Evolutionary conservation across 2,113 vertebrate species (phyloP).

Genomic region (Perccottus glenii): DNA sequence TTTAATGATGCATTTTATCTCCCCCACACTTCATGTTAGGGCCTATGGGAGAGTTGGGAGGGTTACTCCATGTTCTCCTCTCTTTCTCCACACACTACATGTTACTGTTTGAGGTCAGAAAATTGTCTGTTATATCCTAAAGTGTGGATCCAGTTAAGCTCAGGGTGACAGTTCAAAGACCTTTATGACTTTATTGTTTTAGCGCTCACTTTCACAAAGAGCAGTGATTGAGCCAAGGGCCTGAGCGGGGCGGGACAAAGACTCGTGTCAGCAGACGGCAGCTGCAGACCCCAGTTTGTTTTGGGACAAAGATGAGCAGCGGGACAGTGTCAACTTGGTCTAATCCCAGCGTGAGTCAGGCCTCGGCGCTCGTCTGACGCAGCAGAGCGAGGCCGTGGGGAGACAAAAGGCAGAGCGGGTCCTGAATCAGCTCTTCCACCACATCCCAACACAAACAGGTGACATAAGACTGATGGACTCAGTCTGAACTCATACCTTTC

Average conservation of each 20-base stretch:
- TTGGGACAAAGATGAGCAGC: slow-evolving; percentile 71
- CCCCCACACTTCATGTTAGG: too few relatives aligned
- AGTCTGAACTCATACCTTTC: not conserved
- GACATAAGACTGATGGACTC: slow-evolving; percentile 23
- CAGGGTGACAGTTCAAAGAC: too few relatives aligned
- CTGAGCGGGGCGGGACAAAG: slow-evolving; percentile 53
- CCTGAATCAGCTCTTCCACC: slow-evolving; percentile 32
- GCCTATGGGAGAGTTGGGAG: too few relatives aligned
- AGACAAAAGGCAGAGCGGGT: slow-evolving; percentile 36
- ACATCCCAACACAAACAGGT: slow-evolving; percentile 33
- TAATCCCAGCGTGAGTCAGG: slow-evolving; percentile 61
- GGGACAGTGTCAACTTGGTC: slow-evolving; percentile 57
- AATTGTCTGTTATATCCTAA: too few relatives aligned
- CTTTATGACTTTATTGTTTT: too few relatives aligned
- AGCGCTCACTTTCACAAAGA: slow-evolving; percentile 30
- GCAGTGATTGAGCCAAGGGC: slow-evolving; percentile 14
- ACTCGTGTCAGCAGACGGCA: slow-evolving; percentile 68
- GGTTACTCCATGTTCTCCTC: too few relatives aligned
- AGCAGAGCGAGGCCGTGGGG: slow-evolving; percentile 19
- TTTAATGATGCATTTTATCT: too few relatives aligned
- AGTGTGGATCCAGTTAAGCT: too few relatives aligned
- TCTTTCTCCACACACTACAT: too few relatives aligned
- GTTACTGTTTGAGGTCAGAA: too few relatives aligned
- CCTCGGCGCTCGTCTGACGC: slow-evolving; percentile 34
- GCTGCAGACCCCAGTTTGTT: slow-evolving; percentile 71